Percentiles rank a stretch among this genome's conserved stretches.
Conservation (phyloP, 2,888 invertebrate species). For the Tiphia femorata region DNA sequence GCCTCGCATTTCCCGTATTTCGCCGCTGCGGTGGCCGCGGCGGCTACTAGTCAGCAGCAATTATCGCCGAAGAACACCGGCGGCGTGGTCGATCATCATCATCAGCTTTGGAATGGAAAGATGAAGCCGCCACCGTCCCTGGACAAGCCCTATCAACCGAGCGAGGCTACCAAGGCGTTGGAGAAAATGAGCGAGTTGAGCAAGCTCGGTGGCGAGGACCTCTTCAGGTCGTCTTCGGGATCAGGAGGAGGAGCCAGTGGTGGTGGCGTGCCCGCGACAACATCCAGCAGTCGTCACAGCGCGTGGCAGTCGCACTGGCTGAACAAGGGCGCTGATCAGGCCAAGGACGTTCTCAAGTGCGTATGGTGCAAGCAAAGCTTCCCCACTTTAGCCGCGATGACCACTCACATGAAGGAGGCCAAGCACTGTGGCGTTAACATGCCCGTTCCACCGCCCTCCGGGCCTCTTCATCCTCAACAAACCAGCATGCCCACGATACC, state of each 20-base stretch:
- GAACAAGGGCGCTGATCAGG: constrained; percentile 94
- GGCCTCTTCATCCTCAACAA: constrained; percentile 69
- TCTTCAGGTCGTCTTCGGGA: constrained; percentile 76
- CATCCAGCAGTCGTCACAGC: constrained; percentile 80
- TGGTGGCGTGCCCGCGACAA: constrained; percentile 72
- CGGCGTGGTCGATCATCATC: constrained; percentile 67
- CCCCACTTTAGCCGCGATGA: constrained; percentile 92
- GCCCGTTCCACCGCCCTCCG: constrained; percentile 75
- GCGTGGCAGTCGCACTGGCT: constrained; percentile 99
- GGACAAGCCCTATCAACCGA: constrained; percentile 72
- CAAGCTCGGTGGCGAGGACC: constrained; percentile 84
- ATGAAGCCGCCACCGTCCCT: constrained; percentile 76
- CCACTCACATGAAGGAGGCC: constrained; percentile 98
- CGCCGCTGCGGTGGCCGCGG: constrained; percentile 82
- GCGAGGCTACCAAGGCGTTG: constrained; percentile 87
- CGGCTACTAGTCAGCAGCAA: constrained; percentile 73
- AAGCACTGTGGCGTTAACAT: constrained; percentile 94
- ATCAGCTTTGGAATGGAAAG: constrained; percentile 82
- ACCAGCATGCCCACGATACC: constrained; percentile 71
- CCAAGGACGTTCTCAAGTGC: constrained; percentile 95
- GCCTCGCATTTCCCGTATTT: constrained; percentile 84
- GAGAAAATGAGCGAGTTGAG: constrained; percentile 94
- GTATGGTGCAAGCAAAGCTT: constrained; percentile 99
- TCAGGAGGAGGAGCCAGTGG: constrained; percentile 64
- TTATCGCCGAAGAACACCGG: constrained; percentile 78